Evolutionary conservation across 1,140 invertebrate species (phyloP).

Genomic region (Tachypleus tridentatus): DNA sequence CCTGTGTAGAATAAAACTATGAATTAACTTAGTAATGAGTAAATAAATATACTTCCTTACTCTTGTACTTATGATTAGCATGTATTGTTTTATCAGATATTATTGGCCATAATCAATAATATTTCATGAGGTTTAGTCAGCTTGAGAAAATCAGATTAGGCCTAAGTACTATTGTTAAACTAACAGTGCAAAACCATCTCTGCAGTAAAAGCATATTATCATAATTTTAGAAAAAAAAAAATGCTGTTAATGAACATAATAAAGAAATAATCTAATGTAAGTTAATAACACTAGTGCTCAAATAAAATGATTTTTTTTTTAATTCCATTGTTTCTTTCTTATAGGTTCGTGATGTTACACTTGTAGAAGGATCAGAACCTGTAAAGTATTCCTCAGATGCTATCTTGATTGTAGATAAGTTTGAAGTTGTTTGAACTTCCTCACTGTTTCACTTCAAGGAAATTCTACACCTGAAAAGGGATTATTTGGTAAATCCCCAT

Average conservation of each 20-base stretch:
- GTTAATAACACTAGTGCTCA: neutral
- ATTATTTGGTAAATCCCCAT: too few relatives aligned
- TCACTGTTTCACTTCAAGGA: too few relatives aligned
- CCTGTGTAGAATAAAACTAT: neutral
- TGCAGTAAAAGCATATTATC: slow-evolving; percentile 1
- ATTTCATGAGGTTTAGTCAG: too few relatives aligned
- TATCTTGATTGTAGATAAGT: slow-evolving; percentile 78
- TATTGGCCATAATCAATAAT: too few relatives aligned
- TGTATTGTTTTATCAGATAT: too few relatives aligned
- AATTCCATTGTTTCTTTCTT: slow-evolving; percentile 29
- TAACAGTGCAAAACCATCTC: slow-evolving; percentile 6
- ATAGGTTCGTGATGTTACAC: slow-evolving; percentile 60
- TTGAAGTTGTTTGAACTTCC: slow-evolving; percentile 57
- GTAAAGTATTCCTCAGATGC: slow-evolving; percentile 79
- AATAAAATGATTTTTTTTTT: neutral
- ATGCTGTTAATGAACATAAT: neutral
- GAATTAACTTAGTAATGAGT: neutral
- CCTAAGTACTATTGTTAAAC: neutral
- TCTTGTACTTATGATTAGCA: neutral
- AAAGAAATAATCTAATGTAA: neutral
- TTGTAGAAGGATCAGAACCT: slow-evolving; percentile 61
- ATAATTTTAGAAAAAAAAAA: neutral
- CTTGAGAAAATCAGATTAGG: too few relatives aligned
- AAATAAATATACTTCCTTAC: neutral
- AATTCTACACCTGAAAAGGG: too few relatives aligned